phyloP scores from a whole-genome alignment of 1,140 invertebrate species.

The Drosophila quadrilineata region DNA sequence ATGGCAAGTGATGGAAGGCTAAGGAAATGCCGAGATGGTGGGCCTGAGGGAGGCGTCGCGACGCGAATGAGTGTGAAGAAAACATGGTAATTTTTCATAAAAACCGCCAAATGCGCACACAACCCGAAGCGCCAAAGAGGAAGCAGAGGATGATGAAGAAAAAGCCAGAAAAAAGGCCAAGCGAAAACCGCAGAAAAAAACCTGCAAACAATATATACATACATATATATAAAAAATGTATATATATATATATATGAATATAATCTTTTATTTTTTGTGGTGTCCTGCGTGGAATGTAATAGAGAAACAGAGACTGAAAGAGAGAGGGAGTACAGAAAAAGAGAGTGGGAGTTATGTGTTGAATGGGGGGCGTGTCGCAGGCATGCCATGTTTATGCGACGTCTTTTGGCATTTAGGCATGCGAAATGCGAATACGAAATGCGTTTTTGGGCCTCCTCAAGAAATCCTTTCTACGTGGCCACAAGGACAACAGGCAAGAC shows the following conservation, averaged over 20 bases:
- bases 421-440: slow-evolving; percentile 75
- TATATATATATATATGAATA: slow-evolving; percentile 34
- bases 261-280: too few relatives aligned
- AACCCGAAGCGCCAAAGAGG: slow-evolving; percentile 56
- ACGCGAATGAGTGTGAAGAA: slow-evolving; percentile 69
- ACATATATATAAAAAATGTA: slow-evolving; percentile 9
- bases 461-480: slow-evolving; percentile 75
- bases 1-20: slow-evolving; percentile 22
- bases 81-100: slow-evolving; percentile 80
- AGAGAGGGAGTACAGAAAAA: too few relatives aligned
- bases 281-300: slow-evolving; percentile 53
- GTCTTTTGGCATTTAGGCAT: slow-evolving; percentile 79
- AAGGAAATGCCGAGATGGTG: neutral
- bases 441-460: too few relatives aligned
- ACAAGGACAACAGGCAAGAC: slow-evolving; percentile 58
- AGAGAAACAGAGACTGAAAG: too few relatives aligned
- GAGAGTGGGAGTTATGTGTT: slow-evolving; percentile 26
- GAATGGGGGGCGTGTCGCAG: slow-evolving; percentile 5
- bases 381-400: slow-evolving; percentile 72
- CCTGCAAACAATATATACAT: slow-evolving; percentile 44
- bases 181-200: slow-evolving; percentile 46
- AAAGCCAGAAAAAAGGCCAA: too few relatives aligned
- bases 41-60: neutral
- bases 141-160: too few relatives aligned
- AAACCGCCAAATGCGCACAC: slow-evolving; percentile 78